Evolutionary conservation across 1,140 invertebrate genomes (phyloP).

Genomic region (Bombus cullumanus): DNA sequence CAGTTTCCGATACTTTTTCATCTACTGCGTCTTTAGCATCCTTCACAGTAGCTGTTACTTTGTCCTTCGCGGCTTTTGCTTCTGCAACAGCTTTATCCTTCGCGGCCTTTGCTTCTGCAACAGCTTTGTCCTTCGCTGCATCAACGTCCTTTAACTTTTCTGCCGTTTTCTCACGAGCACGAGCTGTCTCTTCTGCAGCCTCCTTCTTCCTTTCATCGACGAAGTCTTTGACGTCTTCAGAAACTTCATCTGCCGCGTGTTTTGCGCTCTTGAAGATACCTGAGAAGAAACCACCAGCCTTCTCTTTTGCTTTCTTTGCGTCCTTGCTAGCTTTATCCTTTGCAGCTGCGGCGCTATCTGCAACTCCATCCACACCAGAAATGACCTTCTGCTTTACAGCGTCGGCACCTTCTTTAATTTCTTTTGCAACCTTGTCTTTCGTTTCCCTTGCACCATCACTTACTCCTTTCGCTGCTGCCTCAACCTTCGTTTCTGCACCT

Average conservation of each 20-base stretch:
- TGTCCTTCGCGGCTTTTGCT: conserved; percentile 20
- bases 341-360: conserved; percentile 7
- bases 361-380: background rate
- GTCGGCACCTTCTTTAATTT: conserved; percentile 29
- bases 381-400: conserved; percentile 28
- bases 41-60: background rate
- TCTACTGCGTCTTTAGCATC: conserved; percentile 29
- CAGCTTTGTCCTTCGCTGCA: conserved; percentile 32
- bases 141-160: conserved; percentile 14
- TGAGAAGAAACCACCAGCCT: conserved; percentile 61
- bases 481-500: conserved; percentile 1
- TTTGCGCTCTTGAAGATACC: conserved; percentile 68
- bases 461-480: conserved; percentile 15
- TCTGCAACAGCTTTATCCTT: background rate
- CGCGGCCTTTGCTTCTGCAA: conserved; percentile 10
- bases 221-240: conserved; percentile 76
- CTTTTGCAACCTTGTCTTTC: conserved; percentile 45
- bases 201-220: conserved; percentile 71
- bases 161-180: conserved; percentile 33
- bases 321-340: conserved; percentile 58
- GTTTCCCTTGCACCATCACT: conserved; percentile 36
- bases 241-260: conserved; percentile 74
- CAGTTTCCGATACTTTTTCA: conserved; percentile 10
- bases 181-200: conserved; percentile 62
- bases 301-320: conserved; percentile 61